Percentiles rank a stretch among this genome's conserved stretches.
Conservation (phyloP, 2,797 vertebrate species). For the Taenioides sp. region DNA sequence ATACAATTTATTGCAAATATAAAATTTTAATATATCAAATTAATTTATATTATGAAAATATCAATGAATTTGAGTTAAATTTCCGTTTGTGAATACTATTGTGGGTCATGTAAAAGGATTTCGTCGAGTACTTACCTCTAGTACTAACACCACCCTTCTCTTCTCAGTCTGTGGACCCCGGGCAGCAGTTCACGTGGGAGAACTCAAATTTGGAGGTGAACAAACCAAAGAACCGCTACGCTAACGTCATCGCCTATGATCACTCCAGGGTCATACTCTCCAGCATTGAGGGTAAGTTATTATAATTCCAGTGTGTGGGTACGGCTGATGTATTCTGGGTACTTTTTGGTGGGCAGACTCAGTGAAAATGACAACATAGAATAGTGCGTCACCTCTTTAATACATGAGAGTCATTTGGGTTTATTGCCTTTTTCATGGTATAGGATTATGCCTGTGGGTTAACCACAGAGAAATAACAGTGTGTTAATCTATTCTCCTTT, state of each 20-base stretch:
- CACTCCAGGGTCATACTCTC: slow-evolving; percentile 90
- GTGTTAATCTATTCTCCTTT: slow-evolving; percentile 18
- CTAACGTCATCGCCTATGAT: slow-evolving; percentile 83
- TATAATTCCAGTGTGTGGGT: slow-evolving; percentile 6
- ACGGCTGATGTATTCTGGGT: slow-evolving; percentile 7
- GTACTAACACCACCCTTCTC: slow-evolving; percentile 25
- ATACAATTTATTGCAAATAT: background rate
- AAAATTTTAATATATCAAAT: background rate
- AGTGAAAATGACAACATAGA: slow-evolving; percentile 21
- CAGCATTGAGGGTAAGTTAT: slow-evolving; percentile 87
- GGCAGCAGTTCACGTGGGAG: slow-evolving; percentile 99
- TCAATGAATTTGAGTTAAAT: background rate
- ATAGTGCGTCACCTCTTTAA: slow-evolving; percentile 14
- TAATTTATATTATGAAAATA: no score
- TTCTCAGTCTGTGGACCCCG: slow-evolving; percentile 91
- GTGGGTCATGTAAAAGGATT: background rate
- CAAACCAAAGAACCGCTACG: slow-evolving; percentile 99
- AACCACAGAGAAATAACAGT: slow-evolving; percentile 1
- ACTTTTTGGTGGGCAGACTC: slow-evolving; percentile 14
- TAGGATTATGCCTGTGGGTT: slow-evolving; percentile 3
- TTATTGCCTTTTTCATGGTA: slow-evolving; percentile 23
- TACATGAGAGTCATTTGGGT: slow-evolving; percentile 24
- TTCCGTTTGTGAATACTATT: background rate
- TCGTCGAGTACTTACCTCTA: background rate
- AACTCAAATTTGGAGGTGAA: slow-evolving; percentile 99